These are phyloP conservation scores for Bombus breviceps DNA, from an alignment of 1,140 invertebrate species.

Conservation along the genomic window DNA sequence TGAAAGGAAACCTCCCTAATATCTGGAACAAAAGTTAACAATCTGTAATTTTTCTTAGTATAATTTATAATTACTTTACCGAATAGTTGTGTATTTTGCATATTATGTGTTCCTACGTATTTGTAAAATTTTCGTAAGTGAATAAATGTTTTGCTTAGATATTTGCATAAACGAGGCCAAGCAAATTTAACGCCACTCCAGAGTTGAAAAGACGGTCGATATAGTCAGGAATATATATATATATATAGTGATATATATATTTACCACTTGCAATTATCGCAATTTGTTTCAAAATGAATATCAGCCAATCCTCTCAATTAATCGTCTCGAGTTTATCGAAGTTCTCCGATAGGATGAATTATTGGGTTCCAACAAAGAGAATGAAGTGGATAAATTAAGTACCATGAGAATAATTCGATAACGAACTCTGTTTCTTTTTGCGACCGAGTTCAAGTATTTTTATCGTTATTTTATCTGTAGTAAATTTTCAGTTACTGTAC, in stretches of 20 bases:
- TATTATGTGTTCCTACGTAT: no score
- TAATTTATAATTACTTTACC: no score
- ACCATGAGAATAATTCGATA: background rate
- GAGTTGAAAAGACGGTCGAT: background rate
- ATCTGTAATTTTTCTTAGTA: no score
- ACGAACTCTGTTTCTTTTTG: background rate
- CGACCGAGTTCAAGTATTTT: background rate
- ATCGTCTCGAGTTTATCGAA: background rate
- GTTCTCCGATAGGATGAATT: background rate
- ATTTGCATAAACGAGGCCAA: no score
- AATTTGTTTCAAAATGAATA: conserved; percentile 1
- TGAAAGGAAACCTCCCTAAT: no score
- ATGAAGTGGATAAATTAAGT: conserved; percentile 16
- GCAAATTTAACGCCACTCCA: background rate
- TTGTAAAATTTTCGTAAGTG: no score
- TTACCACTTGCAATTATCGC: background rate
- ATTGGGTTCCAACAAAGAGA: background rate
- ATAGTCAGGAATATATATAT: no score
- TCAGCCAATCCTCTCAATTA: background rate
- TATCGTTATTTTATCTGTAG: background rate
- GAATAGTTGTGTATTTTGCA: no score
- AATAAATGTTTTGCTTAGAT: no score
- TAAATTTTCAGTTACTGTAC: background rate
- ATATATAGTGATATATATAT: no score
- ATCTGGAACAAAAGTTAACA: no score